Evolutionary conservation across 30 jellyfish, hydroid and myxozoan species (phyloP), one percentile per base, ranked within the genome.

Genomic region (Hydractinia symbiolongicarpus): DNA sequence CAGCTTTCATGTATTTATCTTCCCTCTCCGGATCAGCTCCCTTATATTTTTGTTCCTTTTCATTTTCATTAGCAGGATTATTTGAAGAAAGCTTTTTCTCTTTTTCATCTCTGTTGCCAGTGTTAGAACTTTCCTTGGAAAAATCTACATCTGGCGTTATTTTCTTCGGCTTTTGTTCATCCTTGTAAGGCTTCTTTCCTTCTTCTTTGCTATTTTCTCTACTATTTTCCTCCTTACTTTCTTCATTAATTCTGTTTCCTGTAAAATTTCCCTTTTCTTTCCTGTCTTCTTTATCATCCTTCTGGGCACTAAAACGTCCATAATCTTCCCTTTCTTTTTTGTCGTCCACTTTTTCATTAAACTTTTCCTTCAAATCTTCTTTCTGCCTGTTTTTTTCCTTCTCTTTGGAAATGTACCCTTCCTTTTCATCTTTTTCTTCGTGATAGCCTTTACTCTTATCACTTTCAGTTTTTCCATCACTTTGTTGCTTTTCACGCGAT

Each of bases 141-240:
- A 58, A 30, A 21, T 72, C 81, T 7, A 52, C 30, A 16, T 49
- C 81, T n/a, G 81, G 64, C 50, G 81, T 52, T 49, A 30, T 49
- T 6, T 72, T 72, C 14, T 72, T 52, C 64, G 52, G 9, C n/a
- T 72, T 49, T 44, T 52, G 44, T 14, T 64, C 88, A 49, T 80
- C 67, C 84, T 80, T 55, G 9, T n/a, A 21, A 15, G 56, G 51
- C 55, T 79, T 87, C 49, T 79, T 66, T 1, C 56, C 55, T 14
- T 79, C 86, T 51, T 68, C 67, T 8, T 82, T 61, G 19, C 69
- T 60, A 20, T 51, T 54, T 68, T n/a, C 77, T 71, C 58, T 61
- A 30, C 49, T 40, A 6, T 30, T 49, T 49, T 15, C 21, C 54
- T 49, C 73, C n/a, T 75, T 75, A 8, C 20, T 55, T 44, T 10